Evolutionary conservation across 2,113 vertebrate species (phyloP).

Genomic region (Elgaria multicarinata): DNA sequence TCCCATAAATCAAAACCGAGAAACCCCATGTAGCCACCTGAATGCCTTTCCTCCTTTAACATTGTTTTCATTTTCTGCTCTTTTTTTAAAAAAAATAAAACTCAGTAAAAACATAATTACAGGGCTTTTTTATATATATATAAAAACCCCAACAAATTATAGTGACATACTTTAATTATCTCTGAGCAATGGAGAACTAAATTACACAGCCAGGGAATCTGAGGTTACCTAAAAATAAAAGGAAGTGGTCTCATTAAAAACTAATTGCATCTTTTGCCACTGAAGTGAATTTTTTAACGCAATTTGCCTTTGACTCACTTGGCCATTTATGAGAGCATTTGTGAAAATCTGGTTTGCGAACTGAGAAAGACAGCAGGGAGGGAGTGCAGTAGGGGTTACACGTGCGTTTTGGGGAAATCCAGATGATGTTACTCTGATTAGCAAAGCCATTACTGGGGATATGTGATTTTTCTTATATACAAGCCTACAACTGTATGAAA

Average conservation of each 20-base stretch:
- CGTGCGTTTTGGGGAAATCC: neutral
- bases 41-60: constrained; percentile 52
- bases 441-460: neutral
- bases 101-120: constrained; percentile 82
- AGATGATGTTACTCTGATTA: neutral
- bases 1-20: neutral
- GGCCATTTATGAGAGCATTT: constrained; percentile 21
- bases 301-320: constrained; percentile 58
- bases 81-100: constrained; percentile 30
- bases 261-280: constrained; percentile 80
- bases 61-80: constrained; percentile 57
- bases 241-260: constrained; percentile 83
- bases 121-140: constrained; percentile 70
- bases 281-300: constrained; percentile 72
- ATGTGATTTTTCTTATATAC: neutral
- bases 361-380: neutral
- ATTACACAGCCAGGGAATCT: constrained; percentile 78
- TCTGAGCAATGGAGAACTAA: constrained; percentile 79
- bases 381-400: neutral
- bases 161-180: constrained; percentile 86
- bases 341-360: constrained; percentile 6
- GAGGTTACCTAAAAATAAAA: constrained; percentile 86
- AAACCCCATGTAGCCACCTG: constrained; percentile 44
- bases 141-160: constrained; percentile 79
- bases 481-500: neutral